Base-by-base conservation (phyloP, 2,888 invertebrate genomes). In the Xanthorhoe spadicearia region DNA sequence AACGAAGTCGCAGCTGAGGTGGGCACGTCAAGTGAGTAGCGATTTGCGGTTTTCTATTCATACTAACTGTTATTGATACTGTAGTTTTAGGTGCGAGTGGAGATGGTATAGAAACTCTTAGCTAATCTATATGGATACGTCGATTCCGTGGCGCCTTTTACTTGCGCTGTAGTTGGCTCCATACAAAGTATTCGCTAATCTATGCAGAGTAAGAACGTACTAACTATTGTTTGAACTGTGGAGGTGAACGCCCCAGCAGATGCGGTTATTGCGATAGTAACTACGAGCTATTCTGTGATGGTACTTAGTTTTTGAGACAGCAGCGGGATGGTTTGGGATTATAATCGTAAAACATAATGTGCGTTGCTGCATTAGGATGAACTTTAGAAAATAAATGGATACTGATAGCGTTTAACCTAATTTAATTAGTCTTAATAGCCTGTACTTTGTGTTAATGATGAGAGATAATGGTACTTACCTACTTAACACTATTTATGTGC, bases 1-100 rank as follows among this genome's bases (percentile, higher is more conserved):
- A 92, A 90, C 70, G 93, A 93, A 76, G 92, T 93, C 17, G 92
- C 92, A 0, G 81, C 88, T 0, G 92, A 92, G 74, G 89, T 93
- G 66, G 93, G 93, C 55, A 89, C 89, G 58, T 87, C 90, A 60
- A 91, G 93, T 93, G 75, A 93, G 92, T 92, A 83, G 78, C 81
- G 80, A 32, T 72, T 77, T 77, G 74, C 68, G 69, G 56, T 70
- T 73, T 64, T 56, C 55, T 61, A 5, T 53, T 32, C 15, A 15
- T 46, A 55, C 13, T 46, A 58, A 53, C 57, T 69, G 61, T 50
- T 68, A n/a, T 18, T 38, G n/a, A 32, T n/a, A 13, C 55, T 55
- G 19, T 54, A 17, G 48, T 48, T 50, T 23, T 23, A 23, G 23
- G 2, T 23, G 23, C 61, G 50, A 61, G 13, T 46, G 23, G 10